Percentiles rank a stretch among this genome's conserved stretches.
phyloP scores from a whole-genome alignment of 2,113 vertebrate genomes.

The Eublepharis macularius region DNA sequence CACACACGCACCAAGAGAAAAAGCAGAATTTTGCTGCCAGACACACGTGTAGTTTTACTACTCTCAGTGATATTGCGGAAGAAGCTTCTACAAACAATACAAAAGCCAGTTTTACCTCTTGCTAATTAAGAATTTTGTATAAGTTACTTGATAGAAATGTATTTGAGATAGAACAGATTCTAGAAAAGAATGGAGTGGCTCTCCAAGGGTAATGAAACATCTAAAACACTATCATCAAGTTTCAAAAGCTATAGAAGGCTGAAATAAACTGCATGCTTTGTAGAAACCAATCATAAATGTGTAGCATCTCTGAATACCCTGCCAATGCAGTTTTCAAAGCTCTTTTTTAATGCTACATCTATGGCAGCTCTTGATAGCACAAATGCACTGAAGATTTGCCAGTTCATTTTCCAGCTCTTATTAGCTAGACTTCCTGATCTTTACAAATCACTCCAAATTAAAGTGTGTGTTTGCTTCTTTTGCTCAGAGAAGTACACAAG shows the following conservation, averaged over 20 bases:
- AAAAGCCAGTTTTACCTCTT: neutral
- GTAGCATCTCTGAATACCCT: neutral
- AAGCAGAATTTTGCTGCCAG: no score
- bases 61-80: no score
- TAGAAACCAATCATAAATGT: neutral
- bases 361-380: neutral
- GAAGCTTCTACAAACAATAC: no score
- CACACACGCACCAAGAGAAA: no score
- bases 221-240: neutral
- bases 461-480: no score
- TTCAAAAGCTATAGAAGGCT: neutral
- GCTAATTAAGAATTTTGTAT: neutral
- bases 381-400: neutral
- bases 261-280: neutral
- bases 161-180: neutral
- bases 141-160: neutral
- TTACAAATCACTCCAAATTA: no score
- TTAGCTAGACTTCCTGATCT: neutral
- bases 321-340: no score
- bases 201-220: neutral
- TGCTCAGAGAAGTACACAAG: no score
- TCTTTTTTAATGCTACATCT: neutral
- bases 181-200: neutral
- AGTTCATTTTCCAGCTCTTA: neutral
- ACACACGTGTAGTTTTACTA: no score